Evolutionary conservation across 2,797 vertebrate species (phyloP).

Genomic region (Sebastes cheni): DNA sequence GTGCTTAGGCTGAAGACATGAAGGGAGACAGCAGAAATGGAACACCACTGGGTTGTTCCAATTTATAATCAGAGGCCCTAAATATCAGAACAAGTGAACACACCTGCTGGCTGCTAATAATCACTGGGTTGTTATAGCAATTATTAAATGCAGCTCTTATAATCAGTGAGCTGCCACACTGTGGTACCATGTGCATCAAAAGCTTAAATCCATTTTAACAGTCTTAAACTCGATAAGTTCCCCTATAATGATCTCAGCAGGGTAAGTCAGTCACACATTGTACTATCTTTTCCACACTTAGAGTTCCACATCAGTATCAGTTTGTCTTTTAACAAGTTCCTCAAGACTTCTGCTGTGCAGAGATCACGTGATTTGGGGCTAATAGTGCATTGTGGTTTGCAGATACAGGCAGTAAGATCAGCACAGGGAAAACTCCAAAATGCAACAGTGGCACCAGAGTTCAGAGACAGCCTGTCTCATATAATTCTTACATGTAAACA

Average conservation of each 20-base stretch:
- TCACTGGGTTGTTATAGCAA: background rate
- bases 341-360: background rate
- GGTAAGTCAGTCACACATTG: background rate
- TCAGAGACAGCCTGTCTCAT: background rate
- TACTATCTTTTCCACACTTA: background rate
- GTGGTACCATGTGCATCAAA: background rate
- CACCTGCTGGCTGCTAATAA: background rate
- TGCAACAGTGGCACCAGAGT: background rate
- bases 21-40: background rate
- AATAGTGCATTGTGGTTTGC: background rate
- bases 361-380: background rate
- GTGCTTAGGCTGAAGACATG: conserved; percentile 3
- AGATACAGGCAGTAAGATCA: background rate
- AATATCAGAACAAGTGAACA: background rate
- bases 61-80: background rate
- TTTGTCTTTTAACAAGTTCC: background rate
- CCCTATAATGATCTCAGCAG: background rate
- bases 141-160: background rate
- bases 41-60: background rate
- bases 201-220: background rate
- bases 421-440: background rate
- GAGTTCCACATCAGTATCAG: background rate
- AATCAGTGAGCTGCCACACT: background rate
- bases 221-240: background rate
- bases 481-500: background rate